These are phyloP conservation scores for Antennarius maculatus DNA, from an alignment of 2,797 vertebrate species.

Conservation along the genomic window DNA sequence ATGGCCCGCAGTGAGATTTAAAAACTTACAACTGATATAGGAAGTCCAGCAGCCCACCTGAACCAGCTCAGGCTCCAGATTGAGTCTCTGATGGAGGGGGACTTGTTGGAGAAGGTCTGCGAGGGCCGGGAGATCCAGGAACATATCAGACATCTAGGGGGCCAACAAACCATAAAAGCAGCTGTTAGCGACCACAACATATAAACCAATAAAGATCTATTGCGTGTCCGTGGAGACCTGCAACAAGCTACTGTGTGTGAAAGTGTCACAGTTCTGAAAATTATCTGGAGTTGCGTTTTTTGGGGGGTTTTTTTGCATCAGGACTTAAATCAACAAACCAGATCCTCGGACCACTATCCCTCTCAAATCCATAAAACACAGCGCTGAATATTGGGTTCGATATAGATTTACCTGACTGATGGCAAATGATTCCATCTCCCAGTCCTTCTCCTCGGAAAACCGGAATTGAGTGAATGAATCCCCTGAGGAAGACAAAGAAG, in stretches of 20 bases:
- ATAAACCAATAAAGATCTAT: not conserved
- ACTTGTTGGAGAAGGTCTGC: conserved; percentile 86
- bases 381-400: rapidly evolving
- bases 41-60: conserved; percentile 79
- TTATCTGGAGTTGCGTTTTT: too few relatives aligned
- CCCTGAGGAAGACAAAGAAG: conserved; percentile 77
- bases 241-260: too few relatives aligned
- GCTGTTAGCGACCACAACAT: not conserved
- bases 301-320: not conserved
- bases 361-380: not conserved
- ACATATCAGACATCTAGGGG: conserved; percentile 81
- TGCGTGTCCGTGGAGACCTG: too few relatives aligned
- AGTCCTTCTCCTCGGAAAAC: conserved; percentile 94
- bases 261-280: too few relatives aligned
- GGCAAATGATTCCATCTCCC: conserved; percentile 84
- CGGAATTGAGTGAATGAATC: conserved; percentile 94
- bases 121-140: conserved; percentile 86
- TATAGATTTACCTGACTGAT: conserved; percentile 83
- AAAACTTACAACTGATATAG: not conserved
- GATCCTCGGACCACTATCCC: not conserved
- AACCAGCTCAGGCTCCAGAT: conserved; percentile 87
- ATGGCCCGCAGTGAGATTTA: not conserved
- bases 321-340: not conserved
- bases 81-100: conserved; percentile 86
- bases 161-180: not conserved